phyloP scores from a whole-genome alignment of 2,888 invertebrate species.

The Coelinius sp. region DNA sequence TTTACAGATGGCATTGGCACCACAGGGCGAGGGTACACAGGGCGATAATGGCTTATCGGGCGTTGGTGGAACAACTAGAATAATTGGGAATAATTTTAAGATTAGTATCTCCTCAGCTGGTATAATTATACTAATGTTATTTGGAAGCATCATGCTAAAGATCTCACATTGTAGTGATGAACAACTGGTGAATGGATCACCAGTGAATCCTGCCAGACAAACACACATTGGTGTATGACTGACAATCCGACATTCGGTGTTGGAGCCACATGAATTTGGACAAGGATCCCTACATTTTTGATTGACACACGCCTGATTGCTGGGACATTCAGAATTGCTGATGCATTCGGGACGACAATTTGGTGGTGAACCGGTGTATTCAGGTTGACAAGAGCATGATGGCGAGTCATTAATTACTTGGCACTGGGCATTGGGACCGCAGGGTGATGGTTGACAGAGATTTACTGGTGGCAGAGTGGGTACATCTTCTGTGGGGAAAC shows the following conservation, averaged over 20 bases:
- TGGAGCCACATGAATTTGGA: slow-evolving; percentile 79
- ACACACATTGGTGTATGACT: slow-evolving; percentile 84
- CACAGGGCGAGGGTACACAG: slow-evolving; percentile 78
- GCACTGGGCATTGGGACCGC: slow-evolving; percentile 77
- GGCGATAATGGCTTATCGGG: slow-evolving; percentile 64
- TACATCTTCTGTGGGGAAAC: slow-evolving; percentile 36
- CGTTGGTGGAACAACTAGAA: slow-evolving; percentile 31
- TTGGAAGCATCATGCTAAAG: slow-evolving; percentile 18
- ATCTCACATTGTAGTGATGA: slow-evolving; percentile 74
- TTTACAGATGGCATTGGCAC: slow-evolving; percentile 76
- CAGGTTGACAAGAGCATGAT: slow-evolving; percentile 78
- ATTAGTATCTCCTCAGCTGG: not conserved
- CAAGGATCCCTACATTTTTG: slow-evolving; percentile 85
- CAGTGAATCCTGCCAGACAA: slow-evolving; percentile 73
- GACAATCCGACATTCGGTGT: slow-evolving; percentile 81
- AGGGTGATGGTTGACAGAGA: slow-evolving; percentile 67
- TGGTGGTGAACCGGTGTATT: slow-evolving; percentile 81
- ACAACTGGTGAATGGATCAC: slow-evolving; percentile 77
- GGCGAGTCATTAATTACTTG: slow-evolving; percentile 74
- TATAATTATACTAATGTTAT: not conserved
- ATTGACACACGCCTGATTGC: slow-evolving; percentile 81
- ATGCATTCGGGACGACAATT: slow-evolving; percentile 84
- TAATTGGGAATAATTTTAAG: slow-evolving; percentile 60
- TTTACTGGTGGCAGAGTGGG: slow-evolving; percentile 46
- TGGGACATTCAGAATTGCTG: slow-evolving; percentile 81